Percentiles rank a stretch among this genome's conserved stretches.
These are phyloP conservation scores for Amblyteles armatorius DNA, from an alignment of 2,888 invertebrate genomes.

Conservation along the genomic window DNA sequence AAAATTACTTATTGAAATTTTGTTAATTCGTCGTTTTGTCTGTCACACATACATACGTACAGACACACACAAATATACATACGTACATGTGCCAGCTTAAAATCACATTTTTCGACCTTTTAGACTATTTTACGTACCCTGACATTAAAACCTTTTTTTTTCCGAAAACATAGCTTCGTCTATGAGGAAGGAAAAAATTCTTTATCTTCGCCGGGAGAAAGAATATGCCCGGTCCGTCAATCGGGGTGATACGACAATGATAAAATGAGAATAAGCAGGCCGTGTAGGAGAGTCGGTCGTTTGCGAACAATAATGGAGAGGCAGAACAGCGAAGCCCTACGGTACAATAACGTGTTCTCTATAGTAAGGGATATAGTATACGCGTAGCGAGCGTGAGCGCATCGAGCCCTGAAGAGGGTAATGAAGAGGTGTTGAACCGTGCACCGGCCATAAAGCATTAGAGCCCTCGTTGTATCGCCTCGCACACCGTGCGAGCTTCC, in stretches of 20 bases:
- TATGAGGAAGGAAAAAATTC: neutral
- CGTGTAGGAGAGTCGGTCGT: conserved; percentile 40
- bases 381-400: conserved; percentile 44
- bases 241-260: conserved; percentile 39
- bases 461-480: conserved; percentile 70
- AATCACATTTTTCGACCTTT: no score
- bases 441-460: conserved; percentile 77
- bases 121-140: no score
- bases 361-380: conserved; percentile 31
- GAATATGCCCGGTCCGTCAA: neutral
- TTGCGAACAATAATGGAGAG: conserved; percentile 66
- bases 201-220: neutral
- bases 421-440: conserved; percentile 84
- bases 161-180: no score
- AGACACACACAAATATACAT: no score
- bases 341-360: conserved; percentile 49
- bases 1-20: no score
- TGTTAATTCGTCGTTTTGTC: no score
- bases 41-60: no score
- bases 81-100: no score
- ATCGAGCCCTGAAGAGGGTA: conserved; percentile 79
- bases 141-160: no score
- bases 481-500: conserved; percentile 76
- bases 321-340: conserved; percentile 62
- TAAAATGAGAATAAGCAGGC: conserved; percentile 29